Evolutionary conservation across 2,797 vertebrate species (phyloP).

Genomic region (Sebastes vulpes): DNA sequence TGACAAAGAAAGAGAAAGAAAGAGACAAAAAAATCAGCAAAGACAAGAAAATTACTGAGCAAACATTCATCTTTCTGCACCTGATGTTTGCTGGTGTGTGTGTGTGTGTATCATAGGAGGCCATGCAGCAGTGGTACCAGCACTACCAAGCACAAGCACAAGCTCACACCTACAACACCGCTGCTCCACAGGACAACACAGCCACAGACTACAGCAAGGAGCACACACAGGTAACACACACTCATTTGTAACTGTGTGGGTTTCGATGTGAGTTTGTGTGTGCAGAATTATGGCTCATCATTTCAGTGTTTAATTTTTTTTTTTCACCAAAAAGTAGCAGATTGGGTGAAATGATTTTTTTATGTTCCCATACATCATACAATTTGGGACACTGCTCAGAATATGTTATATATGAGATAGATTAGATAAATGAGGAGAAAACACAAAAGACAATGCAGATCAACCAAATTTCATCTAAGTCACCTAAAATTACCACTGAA

Average conservation of each 20-base stretch:
- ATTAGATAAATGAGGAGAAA: neutral
- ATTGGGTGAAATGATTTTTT: neutral
- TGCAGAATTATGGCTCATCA: neutral
- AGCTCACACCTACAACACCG: slow-evolving; percentile 79
- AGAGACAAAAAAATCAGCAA: neutral
- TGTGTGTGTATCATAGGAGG: slow-evolving; percentile 74
- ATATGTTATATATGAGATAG: neutral
- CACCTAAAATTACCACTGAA: neutral
- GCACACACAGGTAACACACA: slow-evolving; percentile 80
- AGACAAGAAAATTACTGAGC: slow-evolving; percentile 1
- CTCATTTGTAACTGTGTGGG: neutral
- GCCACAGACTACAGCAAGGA: slow-evolving; percentile 85
- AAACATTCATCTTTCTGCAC: slow-evolving; percentile 18
- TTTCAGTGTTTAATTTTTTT: neutral
- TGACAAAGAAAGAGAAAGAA: slow-evolving; percentile 14
- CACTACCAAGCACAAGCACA: slow-evolving; percentile 87
- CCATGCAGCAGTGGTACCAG: slow-evolving; percentile 90
- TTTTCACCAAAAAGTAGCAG: neutral
- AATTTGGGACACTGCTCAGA: neutral
- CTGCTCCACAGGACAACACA: slow-evolving; percentile 74
- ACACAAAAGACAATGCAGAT: neutral
- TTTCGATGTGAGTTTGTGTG: neutral
- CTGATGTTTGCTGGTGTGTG: slow-evolving; percentile 10
- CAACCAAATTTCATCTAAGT: neutral
- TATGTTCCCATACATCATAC: neutral